A percentile compares a stretch with the other conserved stretches of the same genome.
Evolutionary conservation across 2,797 vertebrate genomes (phyloP).

Genomic region (Enteromius radiatus): DNA sequence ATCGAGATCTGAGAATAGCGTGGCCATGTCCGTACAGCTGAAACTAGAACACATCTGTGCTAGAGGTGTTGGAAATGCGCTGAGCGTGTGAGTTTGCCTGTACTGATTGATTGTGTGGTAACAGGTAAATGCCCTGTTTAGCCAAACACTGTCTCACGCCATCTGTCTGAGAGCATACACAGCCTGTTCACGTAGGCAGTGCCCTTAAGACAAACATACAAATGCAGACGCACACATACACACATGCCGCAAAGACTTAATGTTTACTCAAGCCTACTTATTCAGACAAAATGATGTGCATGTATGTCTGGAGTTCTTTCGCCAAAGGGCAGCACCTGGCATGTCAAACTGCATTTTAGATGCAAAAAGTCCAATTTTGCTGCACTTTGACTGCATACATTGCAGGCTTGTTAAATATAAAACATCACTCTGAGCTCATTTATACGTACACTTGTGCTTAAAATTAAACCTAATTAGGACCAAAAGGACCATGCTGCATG

Average conservation of each 20-base stretch:
- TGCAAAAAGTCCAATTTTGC: background rate
- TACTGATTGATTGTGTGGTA: slow-evolving; percentile 55
- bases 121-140: slow-evolving; percentile 55
- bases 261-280: slow-evolving; percentile 32
- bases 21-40: background rate
- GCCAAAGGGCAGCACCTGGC: slow-evolving; percentile 36
- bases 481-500: slow-evolving; percentile 58
- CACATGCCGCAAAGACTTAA: slow-evolving; percentile 39
- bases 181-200: slow-evolving; percentile 47
- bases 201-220: slow-evolving; percentile 65
- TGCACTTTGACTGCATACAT: background rate
- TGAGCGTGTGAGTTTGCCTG: slow-evolving; percentile 38
- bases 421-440: slow-evolving; percentile 54
- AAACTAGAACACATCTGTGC: slow-evolving; percentile 50
- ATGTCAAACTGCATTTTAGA: slow-evolving; percentile 47
- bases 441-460: background rate
- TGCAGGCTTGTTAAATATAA: background rate
- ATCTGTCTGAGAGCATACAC: slow-evolving; percentile 47
- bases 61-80: slow-evolving; percentile 31
- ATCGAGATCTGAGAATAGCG: slow-evolving; percentile 37
- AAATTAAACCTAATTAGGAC: slow-evolving; percentile 65
- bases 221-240: slow-evolving; percentile 27
- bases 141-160: slow-evolving; percentile 44
- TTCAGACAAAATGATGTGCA: slow-evolving; percentile 13
- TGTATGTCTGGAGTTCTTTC: slow-evolving; percentile 1